phyloP scores from a whole-genome alignment of 2,113 vertebrate species.

The Forbesichthys agassizii region DNA sequence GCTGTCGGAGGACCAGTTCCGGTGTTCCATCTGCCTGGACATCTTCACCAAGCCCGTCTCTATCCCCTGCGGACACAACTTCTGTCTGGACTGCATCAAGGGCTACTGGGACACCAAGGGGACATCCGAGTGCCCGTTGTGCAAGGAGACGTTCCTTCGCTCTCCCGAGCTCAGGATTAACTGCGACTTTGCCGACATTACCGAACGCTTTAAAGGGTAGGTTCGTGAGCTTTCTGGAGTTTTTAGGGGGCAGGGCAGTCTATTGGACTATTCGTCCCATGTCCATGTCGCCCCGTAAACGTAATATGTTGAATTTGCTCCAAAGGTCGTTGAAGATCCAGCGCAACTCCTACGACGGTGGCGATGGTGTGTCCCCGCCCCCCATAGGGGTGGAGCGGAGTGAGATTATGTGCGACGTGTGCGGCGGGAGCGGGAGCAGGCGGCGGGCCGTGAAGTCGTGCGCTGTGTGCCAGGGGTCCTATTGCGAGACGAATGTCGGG shows the following conservation, averaged over 20 bases:
- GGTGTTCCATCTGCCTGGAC: constrained; percentile 68
- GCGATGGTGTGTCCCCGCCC: background rate
- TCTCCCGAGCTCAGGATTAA: constrained; percentile 52
- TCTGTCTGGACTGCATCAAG: constrained; percentile 60
- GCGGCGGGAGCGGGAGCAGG: constrained; percentile 74
- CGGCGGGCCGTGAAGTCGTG: constrained; percentile 85
- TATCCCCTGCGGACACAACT: constrained; percentile 69
- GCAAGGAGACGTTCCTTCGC: constrained; percentile 46
- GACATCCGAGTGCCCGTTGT: constrained; percentile 49
- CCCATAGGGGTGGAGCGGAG: constrained; percentile 37
- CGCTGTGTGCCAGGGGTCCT: constrained; percentile 56
- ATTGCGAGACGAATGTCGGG: constrained; percentile 83
- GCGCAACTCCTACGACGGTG: background rate
- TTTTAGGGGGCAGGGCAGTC: background rate
- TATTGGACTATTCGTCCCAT: too few species aligned
- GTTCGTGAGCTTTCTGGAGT: background rate
- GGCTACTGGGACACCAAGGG: constrained; percentile 40
- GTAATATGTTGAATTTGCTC: background rate
- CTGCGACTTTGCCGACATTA: constrained; percentile 43
- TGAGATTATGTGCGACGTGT: constrained; percentile 88
- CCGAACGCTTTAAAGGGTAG: constrained; percentile 47
- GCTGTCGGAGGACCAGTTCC: constrained; percentile 45
- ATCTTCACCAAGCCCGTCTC: constrained; percentile 55
- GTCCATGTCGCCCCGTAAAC: too few species aligned
- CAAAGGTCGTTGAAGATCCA: constrained; percentile 17